A percentile compares a stretch with the other conserved stretches of the same genome.
Evolutionary conservation across 1,140 invertebrate species (phyloP).

Genomic region (Pygmarrhopalites habei): DNA sequence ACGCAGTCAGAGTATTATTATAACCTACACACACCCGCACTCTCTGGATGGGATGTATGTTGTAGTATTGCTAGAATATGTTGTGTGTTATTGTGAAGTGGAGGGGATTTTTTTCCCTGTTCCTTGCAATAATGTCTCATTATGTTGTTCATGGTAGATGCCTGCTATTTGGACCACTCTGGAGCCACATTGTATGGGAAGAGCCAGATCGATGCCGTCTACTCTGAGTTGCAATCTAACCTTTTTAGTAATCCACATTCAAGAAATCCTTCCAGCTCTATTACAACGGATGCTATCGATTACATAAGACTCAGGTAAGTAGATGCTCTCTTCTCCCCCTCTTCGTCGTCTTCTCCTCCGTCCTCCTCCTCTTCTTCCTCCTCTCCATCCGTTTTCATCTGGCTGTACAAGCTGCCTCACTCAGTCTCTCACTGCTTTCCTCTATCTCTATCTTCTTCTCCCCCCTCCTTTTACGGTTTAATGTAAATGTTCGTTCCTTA

Average conservation of each 20-base stretch:
- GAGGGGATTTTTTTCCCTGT: too few relatives aligned
- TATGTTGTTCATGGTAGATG: conserved; percentile 47
- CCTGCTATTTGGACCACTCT: conserved; percentile 82
- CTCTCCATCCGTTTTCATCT: neutral
- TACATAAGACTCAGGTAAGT: conserved; percentile 67
- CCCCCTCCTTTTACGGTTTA: neutral
- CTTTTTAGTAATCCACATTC: conserved; percentile 86
- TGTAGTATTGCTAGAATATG: too few relatives aligned
- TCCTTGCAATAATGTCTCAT: neutral
- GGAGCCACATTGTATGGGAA: conserved; percentile 76
- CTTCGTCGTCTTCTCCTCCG: neutral
- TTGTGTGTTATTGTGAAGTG: too few relatives aligned
- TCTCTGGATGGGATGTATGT: too few relatives aligned
- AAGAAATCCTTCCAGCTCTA: conserved; percentile 57
- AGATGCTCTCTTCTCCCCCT: conserved; percentile 1
- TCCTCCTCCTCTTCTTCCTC: neutral
- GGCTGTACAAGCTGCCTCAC: neutral
- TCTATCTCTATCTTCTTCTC: neutral
- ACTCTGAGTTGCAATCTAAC: conserved; percentile 57
- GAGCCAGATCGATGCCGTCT: conserved; percentile 60
- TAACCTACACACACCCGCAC: too few relatives aligned
- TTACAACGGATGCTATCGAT: conserved; percentile 71
- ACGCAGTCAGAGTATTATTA: too few relatives aligned
- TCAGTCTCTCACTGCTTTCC: neutral
- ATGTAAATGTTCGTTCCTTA: conserved; percentile 10